Evolutionary conservation across 2,797 vertebrate genomes (phyloP).

Genomic region (Xyrichtys novacula): DNA sequence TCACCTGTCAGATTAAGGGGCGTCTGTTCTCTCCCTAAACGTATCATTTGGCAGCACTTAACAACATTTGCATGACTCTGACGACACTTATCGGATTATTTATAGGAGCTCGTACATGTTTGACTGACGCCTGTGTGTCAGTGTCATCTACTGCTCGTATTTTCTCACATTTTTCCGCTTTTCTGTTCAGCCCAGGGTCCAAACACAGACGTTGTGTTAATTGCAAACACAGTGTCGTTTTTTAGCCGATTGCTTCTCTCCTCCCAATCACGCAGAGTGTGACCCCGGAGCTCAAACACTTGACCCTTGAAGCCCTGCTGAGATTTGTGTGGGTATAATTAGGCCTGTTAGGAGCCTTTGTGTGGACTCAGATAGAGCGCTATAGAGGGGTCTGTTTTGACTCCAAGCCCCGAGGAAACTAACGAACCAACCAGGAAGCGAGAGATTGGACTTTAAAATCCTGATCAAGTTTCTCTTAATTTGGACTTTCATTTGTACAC

Average conservation of each 20-base stretch:
- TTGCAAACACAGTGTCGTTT: slow-evolving; percentile 4
- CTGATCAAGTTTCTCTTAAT: no score
- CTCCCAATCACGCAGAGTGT: slow-evolving; percentile 31
- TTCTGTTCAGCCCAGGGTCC: background rate
- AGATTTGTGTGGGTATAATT: slow-evolving; percentile 55
- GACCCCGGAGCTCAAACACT: slow-evolving; percentile 64
- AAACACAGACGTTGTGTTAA: no score
- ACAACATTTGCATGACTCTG: slow-evolving; percentile 15
- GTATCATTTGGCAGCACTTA: slow-evolving; percentile 42
- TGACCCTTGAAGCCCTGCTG: slow-evolving; percentile 61
- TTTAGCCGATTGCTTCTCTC: slow-evolving; percentile 9
- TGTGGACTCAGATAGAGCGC: slow-evolving; percentile 28
- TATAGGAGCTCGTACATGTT: slow-evolving; percentile 15
- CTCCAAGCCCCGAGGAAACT: slow-evolving; percentile 5
- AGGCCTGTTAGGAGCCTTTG: slow-evolving; percentile 43
- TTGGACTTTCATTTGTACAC: no score
- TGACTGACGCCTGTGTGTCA: slow-evolving; percentile 25
- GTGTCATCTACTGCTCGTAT: background rate
- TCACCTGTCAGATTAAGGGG: slow-evolving; percentile 48
- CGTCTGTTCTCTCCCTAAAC: slow-evolving; percentile 43
- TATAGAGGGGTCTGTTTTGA: background rate
- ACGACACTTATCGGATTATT: slow-evolving; percentile 32
- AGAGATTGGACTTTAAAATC: no score
- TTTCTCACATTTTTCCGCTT: background rate
- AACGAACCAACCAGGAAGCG: background rate